Base-by-base conservation (phyloP, 2,797 vertebrate genomes). In the Fistularia tabacaria region DNA sequence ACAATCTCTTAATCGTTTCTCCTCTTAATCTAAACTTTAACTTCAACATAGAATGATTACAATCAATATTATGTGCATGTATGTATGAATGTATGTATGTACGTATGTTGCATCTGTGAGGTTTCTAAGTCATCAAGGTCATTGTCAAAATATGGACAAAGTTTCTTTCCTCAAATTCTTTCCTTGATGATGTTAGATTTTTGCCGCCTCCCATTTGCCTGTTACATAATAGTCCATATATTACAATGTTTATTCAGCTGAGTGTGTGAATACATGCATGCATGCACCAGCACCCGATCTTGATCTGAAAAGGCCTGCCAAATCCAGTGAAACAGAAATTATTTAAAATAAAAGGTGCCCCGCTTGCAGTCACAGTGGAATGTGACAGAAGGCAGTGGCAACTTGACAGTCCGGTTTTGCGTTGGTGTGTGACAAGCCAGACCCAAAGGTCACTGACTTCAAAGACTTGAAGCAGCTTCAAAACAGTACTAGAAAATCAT, bases 371-470 rank as follows among this genome's bases (percentile, higher is more conserved):
- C 76, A 44, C 44, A 2, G 14, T 7, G 59, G 79, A 84, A 85
- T 79, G 76, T 76, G 64, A 46, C 56, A 69, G 69, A 63, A 66
- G 60, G 78, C 77, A 58, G 72, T 71, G 79, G 78, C 79, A 88
- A 82, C 80, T 80, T 77, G 85, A 87, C 87, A 86, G 82, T 86
- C 84, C 54, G 62, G 87, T 89, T 89, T 65, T 68, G 72, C 46
- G 10, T 73, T 44, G 9, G 69, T 52, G 73, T 79, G 73, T 85
- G 86, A 86, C 82, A 52, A 85, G 75, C 44, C 59, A 60, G 76
- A 84, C 66, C 74, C 65, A 85, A 88, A 89, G 87, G 83, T 89
- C 87, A 87, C 54, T 55, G 64, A 79, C 85, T 83, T 90, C 84
- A 90, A 85, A 88, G 81, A 61, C 59, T 76, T 54, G 54, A 50